Evolutionary conservation across 1,140 invertebrate genomes (phyloP).

Genomic region (Stegodyphus mimosarum): DNA sequence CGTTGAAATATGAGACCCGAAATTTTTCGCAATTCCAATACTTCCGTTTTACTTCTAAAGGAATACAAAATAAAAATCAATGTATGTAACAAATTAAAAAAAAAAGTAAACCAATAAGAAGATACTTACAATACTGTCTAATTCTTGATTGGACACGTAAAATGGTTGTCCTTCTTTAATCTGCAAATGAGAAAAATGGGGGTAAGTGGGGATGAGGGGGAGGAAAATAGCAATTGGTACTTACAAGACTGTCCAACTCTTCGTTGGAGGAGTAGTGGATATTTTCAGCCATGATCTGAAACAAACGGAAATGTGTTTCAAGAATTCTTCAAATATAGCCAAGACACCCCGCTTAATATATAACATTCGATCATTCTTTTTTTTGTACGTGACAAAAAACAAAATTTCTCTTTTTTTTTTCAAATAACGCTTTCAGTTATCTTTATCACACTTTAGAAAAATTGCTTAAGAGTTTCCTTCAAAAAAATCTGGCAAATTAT

Average conservation of each 20-base stretch:
- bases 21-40: too few species aligned
- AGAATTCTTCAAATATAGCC: too few species aligned
- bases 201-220: conserved; percentile 38
- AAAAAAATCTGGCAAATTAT: too few species aligned
- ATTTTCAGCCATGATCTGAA: conserved; percentile 61
- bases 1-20: too few species aligned
- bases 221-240: conserved; percentile 8
- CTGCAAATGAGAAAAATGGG: conserved; percentile 71
- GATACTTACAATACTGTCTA: conserved; percentile 95
- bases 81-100: conserved; percentile 62
- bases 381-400: too few species aligned
- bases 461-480: too few species aligned
- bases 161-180: conserved; percentile 97
- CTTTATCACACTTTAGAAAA: too few species aligned
- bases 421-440: too few species aligned
- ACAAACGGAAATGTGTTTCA: conserved; percentile 4
- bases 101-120: conserved; percentile 25
- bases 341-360: too few species aligned
- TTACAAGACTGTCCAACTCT: conserved; percentile 61
- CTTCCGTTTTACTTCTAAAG: too few species aligned
- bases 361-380: too few species aligned
- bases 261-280: conserved; percentile 60
- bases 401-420: too few species aligned
- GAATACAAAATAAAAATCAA: neutral
- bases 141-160: conserved; percentile 96